These are phyloP conservation scores for Azemiops feae DNA, from an alignment of 2,113 vertebrate species.

Conservation along the genomic window DNA sequence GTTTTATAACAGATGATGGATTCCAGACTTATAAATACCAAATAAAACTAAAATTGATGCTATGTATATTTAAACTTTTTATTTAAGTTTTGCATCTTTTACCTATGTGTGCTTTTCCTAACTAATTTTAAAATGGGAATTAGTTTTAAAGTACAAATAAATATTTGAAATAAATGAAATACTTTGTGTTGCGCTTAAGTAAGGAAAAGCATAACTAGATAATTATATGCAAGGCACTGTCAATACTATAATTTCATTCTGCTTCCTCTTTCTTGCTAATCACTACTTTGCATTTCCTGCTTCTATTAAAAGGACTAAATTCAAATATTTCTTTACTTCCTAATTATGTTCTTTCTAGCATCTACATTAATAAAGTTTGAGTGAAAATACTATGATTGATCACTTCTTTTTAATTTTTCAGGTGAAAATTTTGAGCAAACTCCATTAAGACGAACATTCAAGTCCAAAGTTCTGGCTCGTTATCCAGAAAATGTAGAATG, in stretches of 20 bases:
- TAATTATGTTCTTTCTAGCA: constrained; percentile 56
- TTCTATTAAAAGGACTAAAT: constrained; percentile 67
- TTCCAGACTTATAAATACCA: constrained; percentile 32
- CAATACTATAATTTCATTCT: constrained; percentile 61
- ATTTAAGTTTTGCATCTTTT: constrained; percentile 46
- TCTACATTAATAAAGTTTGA: constrained; percentile 22
- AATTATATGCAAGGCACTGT: constrained; percentile 31
- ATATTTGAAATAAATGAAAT: constrained; percentile 9
- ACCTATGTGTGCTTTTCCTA: constrained; percentile 61
- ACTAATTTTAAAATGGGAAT: constrained; percentile 43
- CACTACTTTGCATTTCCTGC: constrained; percentile 62
- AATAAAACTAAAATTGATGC: constrained; percentile 27
- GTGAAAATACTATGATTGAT: constrained; percentile 7
- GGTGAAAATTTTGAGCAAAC: constrained; percentile 99
- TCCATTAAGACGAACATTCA: constrained; percentile 95
- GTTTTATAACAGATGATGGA: constrained; percentile 68
- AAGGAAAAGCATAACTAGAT: constrained; percentile 59
- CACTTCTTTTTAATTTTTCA: constrained; percentile 65
- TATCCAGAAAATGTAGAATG: constrained; percentile 98
- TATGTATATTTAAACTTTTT: constrained; percentile 36
- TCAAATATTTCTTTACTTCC: constrained; percentile 51
- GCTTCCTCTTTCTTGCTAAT: constrained; percentile 52
- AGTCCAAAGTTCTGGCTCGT: constrained; percentile 97
- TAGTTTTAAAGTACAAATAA: constrained; percentile 31
- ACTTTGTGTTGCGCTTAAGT: constrained; percentile 12